Evolutionary conservation across 2,113 vertebrate genomes (phyloP).

Genomic region (Ciconia boyciana): DNA sequence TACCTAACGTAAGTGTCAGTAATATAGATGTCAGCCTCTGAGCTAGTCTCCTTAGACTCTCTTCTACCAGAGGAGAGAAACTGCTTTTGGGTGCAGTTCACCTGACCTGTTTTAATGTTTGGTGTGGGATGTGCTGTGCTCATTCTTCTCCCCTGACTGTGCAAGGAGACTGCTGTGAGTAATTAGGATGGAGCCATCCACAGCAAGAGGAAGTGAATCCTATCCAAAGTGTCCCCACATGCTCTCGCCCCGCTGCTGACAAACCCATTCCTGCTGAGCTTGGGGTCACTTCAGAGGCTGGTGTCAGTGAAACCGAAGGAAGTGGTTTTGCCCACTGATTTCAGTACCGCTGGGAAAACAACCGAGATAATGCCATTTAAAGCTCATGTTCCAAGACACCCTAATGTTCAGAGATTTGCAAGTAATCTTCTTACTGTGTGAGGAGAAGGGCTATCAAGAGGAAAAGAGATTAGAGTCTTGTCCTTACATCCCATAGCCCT

Average conservation of each 20-base stretch:
- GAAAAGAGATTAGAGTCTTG: not conserved
- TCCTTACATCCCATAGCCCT: not conserved
- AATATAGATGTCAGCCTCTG: not conserved
- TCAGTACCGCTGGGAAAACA: not conserved
- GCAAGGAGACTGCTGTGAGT: not conserved
- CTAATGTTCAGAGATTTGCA: not conserved
- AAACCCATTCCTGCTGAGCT: not conserved
- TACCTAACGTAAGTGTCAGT: rapidly evolving
- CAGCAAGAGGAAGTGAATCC: not conserved
- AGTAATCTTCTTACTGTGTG: not conserved
- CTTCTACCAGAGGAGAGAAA: not conserved
- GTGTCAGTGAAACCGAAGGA: slow-evolving; percentile 11
- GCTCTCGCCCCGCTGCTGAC: not conserved
- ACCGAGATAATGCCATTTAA: not conserved
- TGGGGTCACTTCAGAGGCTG: not conserved
- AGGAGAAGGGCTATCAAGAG: not conserved
- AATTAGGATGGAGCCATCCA: not conserved
- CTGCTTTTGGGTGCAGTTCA: not conserved
- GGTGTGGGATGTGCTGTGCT: not conserved
- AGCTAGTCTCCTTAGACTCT: not conserved
- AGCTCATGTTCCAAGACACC: not conserved
- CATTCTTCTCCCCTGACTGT: not conserved
- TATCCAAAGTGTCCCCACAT: not conserved
- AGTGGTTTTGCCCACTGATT: slow-evolving; percentile 36
- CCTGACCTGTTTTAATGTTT: not conserved